phyloP scores from a whole-genome alignment of 2,113 vertebrate genomes.

The Machaerirhynchus nigripectus region DNA sequence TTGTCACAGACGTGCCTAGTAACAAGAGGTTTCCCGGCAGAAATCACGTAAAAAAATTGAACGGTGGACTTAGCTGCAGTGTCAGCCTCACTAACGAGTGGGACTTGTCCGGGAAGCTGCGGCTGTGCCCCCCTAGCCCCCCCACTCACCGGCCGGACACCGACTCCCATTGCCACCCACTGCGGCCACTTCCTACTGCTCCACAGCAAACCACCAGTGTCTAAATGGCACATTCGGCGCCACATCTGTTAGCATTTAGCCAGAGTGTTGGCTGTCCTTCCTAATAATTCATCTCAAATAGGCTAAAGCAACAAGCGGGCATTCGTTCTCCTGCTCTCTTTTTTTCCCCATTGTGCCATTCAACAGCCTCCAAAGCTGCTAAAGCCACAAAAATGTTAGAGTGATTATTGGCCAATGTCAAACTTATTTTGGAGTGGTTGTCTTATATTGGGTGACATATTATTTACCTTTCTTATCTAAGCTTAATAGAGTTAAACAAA shows the following conservation, averaged over 20 bases:
- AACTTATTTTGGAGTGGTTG: slow-evolving; percentile 69
- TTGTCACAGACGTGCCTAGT: neutral
- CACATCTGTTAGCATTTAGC: slow-evolving; percentile 34
- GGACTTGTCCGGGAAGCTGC: neutral
- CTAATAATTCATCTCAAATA: slow-evolving; percentile 42
- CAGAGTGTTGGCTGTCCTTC: slow-evolving; percentile 12
- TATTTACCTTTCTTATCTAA: slow-evolving; percentile 72
- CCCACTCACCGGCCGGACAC: neutral
- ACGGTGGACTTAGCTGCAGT: rapidly evolving
- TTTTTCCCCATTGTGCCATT: slow-evolving; percentile 51
- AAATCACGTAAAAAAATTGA: neutral
- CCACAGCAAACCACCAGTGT: neutral
- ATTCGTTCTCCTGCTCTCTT: neutral
- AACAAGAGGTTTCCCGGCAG: neutral
- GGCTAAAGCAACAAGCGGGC: neutral
- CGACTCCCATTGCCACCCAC: neutral
- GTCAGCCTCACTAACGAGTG: neutral
- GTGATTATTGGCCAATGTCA: slow-evolving; percentile 73
- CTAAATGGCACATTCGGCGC: neutral
- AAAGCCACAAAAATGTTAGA: slow-evolving; percentile 73
- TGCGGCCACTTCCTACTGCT: neutral
- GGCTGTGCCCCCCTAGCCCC: too few species aligned
- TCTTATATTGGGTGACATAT: slow-evolving; percentile 64
- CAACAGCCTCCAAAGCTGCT: slow-evolving; percentile 51
- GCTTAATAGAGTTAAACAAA: slow-evolving; percentile 73